These are phyloP conservation scores for Neuroscelio doddi DNA, from an alignment of 2,888 invertebrate species.

Conservation along the genomic window DNA sequence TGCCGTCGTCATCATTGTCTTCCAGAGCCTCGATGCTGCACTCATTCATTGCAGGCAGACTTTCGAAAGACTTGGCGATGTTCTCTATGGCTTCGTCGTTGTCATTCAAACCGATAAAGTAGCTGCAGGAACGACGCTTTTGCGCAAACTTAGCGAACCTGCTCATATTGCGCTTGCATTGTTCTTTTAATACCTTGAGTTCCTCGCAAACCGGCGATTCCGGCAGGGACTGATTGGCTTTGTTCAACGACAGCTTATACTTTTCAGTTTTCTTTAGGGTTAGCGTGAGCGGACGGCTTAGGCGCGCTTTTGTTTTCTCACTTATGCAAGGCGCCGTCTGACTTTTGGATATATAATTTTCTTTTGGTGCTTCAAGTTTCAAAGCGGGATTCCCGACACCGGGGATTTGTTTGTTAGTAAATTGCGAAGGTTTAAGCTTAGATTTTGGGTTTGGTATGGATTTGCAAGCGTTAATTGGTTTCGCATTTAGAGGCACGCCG, in stretches of 20 bases:
- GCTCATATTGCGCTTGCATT: constrained; percentile 64
- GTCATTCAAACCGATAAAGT: constrained; percentile 78
- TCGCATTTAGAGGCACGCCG: constrained; percentile 60
- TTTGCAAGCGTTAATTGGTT: constrained; percentile 65
- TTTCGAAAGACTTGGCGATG: constrained; percentile 66
- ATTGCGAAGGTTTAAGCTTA: constrained; percentile 60
- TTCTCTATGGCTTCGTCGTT: constrained; percentile 64
- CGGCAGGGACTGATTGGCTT: constrained; percentile 80
- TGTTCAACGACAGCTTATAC: constrained; percentile 68
- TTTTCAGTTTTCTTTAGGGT: constrained; percentile 69
- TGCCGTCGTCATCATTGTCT: constrained; percentile 73
- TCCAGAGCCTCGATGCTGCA: constrained; percentile 57
- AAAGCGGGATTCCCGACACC: constrained; percentile 60
- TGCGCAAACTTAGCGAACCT: constrained; percentile 71
- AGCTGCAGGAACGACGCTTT: constrained; percentile 78
- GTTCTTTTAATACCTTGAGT: constrained; percentile 73
- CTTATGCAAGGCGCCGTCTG: constrained; percentile 63
- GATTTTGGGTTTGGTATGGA: constrained; percentile 62
- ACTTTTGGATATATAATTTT: constrained; percentile 61
- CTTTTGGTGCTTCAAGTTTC: constrained; percentile 58
- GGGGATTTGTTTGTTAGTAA: constrained; percentile 61
- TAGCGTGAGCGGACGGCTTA: constrained; percentile 63
- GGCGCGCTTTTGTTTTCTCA: constrained; percentile 53
- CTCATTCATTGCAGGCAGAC: constrained; percentile 66
- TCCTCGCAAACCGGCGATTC: constrained; percentile 89